A percentile compares a stretch with the other conserved stretches of the same genome.
Conservation (phyloP, 2,888 invertebrate genomes). For the Hirtodrosophila confusa region DNA sequence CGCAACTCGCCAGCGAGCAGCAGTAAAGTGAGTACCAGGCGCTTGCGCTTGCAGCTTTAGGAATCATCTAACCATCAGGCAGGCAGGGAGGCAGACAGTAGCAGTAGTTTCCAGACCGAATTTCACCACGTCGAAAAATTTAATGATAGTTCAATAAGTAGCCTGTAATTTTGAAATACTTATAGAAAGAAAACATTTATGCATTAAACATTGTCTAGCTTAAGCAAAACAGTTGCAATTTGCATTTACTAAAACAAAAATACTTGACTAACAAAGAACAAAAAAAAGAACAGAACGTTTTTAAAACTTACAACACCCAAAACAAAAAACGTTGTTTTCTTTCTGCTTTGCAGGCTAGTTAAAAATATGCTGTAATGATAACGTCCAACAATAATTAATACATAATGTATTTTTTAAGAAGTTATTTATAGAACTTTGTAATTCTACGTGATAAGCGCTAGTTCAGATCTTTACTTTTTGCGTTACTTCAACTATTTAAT, state of each 20-base stretch:
- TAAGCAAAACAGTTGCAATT: not conserved
- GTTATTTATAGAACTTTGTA: not conserved
- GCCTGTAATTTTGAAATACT: conserved; percentile 18
- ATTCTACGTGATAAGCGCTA: not conserved
- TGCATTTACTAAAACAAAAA: no score
- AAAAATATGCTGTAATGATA: not conserved
- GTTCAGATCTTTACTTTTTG: not conserved
- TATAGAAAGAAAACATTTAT: conserved; percentile 6
- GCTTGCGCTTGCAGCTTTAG: conserved; percentile 65
- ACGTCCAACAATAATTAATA: no score
- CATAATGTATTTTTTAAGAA: not conserved
- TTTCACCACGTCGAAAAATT: not conserved
- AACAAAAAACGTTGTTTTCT: conserved; percentile 54
- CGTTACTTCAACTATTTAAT: conserved; percentile 4
- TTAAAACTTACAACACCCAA: conserved; percentile 25
- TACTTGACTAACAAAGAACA: conserved; percentile 10
- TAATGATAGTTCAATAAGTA: not conserved
- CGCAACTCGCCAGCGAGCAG: conserved; percentile 22
- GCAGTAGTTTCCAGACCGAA: not conserved
- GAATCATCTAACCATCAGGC: conserved; percentile 4
- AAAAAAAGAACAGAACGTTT: conserved; percentile 38
- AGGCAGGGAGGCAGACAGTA: conserved; percentile 14
- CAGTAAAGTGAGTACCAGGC: conserved; percentile 71
- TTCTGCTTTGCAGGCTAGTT: conserved; percentile 13
- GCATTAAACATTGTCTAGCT: conserved; percentile 14